These are phyloP conservation scores for Phocoena phocoena DNA, from an alignment of 2,113 vertebrate species.

Conservation along the genomic window DNA sequence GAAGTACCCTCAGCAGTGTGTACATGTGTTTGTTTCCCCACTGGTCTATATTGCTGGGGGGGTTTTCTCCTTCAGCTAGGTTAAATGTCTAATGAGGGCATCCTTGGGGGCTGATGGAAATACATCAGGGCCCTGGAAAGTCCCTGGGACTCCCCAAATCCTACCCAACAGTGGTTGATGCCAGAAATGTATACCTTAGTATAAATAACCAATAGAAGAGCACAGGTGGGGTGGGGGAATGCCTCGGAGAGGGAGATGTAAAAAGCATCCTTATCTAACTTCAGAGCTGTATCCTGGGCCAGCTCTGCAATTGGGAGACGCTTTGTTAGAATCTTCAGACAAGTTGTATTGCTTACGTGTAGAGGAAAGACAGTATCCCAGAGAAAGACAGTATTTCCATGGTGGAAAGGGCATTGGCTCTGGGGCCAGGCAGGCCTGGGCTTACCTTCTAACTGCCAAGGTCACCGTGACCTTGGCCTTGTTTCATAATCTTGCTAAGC, in stretches of 20 bases:
- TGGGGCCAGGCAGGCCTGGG: background rate
- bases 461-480: background rate
- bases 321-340: background rate
- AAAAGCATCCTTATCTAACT: background rate
- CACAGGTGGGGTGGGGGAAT: background rate
- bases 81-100: background rate
- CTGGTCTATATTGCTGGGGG: background rate
- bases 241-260: background rate
- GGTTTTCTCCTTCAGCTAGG: background rate
- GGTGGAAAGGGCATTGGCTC: background rate
- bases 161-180: background rate
- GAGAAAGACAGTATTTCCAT: background rate
- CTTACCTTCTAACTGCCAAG: background rate
- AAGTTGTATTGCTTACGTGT: background rate
- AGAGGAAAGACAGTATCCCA: background rate
- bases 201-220: background rate
- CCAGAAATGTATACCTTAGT: constrained; percentile 3
- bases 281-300: background rate
- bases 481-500: background rate
- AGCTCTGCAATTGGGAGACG: background rate
- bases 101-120: constrained; percentile 11
- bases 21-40: background rate
- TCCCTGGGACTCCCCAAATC: constrained; percentile 58
- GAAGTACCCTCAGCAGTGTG: background rate
- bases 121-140: constrained; percentile 53